Conservation (phyloP, 2,888 invertebrate genomes). For the Chrysotoxum bicinctum region DNA sequence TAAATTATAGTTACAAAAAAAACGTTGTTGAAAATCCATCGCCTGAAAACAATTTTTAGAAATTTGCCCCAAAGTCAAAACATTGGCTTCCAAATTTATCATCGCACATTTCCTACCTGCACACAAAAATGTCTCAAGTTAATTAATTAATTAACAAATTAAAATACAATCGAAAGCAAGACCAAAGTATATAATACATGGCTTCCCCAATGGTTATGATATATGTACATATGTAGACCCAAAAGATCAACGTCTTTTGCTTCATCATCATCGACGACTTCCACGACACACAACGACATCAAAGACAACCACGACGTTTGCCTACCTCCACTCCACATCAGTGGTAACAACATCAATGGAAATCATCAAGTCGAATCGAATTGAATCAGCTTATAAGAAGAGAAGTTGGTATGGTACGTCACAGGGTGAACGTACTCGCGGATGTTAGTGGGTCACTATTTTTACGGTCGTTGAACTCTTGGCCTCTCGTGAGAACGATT, state of each 20-base stretch:
- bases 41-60: background rate
- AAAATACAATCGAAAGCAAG: conserved; percentile 1
- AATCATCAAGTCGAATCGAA: conserved; percentile 51
- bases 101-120: background rate
- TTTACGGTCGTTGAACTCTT: conserved; percentile 82
- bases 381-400: conserved; percentile 45
- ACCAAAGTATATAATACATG: conserved; percentile 30
- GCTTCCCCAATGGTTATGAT: conserved; percentile 26
- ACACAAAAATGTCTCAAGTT: background rate
- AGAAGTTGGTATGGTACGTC: conserved; percentile 79
- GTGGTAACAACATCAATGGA: conserved; percentile 12
- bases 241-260: conserved; percentile 74
- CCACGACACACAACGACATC: conserved; percentile 30
- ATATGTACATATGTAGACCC: no score
- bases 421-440: conserved; percentile 82
- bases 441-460: conserved; percentile 83
- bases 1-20: background rate
- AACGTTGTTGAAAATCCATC: background rate
- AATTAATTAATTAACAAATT: conserved; percentile 4
- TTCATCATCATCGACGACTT: conserved; percentile 71
- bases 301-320: conserved; percentile 39
- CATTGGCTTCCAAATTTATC: background rate
- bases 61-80: background rate
- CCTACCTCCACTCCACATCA: background rate
- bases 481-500: conserved; percentile 77